Conservation (phyloP, 2,113 vertebrate species). For the Empidonax traillii region DNA sequence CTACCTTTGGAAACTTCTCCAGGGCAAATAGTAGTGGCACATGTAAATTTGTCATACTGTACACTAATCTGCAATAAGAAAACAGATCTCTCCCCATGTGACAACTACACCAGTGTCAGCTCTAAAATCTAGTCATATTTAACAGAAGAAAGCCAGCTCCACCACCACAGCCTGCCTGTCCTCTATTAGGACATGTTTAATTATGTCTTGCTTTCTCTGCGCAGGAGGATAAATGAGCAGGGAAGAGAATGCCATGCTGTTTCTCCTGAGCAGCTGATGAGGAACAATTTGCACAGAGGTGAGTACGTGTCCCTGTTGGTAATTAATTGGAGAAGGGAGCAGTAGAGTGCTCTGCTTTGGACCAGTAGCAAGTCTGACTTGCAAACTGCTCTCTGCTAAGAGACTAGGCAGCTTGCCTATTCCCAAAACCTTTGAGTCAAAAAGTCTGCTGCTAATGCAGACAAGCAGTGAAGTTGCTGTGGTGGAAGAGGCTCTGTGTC, state of each 20-base stretch:
- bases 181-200: neutral
- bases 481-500: neutral
- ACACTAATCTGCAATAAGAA: neutral
- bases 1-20: neutral
- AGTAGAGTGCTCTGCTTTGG: neutral
- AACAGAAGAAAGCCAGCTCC: neutral
- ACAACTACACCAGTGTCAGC: neutral
- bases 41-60: neutral
- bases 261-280: slow-evolving; percentile 1
- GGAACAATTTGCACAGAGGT: neutral
- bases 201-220: neutral
- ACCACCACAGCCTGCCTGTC: neutral
- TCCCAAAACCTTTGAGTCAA: neutral
- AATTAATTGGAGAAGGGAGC: neutral
- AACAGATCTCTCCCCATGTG: neutral
- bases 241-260: neutral
- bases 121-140: neutral
- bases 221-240: neutral
- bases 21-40: neutral
- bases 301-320: neutral
- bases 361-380: neutral
- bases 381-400: neutral
- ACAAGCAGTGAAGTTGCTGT: neutral
- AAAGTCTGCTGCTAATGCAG: neutral
- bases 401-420: neutral